Evolutionary conservation across 2,888 invertebrate species (phyloP).

Genomic region (Stenchaetothrips biformis): DNA sequence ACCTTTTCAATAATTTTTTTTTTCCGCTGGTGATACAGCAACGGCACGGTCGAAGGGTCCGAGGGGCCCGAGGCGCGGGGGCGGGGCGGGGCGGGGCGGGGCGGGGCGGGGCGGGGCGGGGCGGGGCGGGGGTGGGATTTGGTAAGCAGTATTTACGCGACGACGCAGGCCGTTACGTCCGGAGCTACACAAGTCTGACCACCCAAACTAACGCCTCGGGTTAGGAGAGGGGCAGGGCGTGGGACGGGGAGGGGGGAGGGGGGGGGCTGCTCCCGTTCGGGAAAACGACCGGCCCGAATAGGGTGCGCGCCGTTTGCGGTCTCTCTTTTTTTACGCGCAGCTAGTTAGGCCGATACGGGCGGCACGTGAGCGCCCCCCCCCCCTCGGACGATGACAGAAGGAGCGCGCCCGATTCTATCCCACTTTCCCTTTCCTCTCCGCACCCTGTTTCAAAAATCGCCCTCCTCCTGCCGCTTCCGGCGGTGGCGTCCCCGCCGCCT

Average conservation of each 20-base stretch:
- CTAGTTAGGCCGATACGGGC: not conserved
- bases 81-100: not conserved
- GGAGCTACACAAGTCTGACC: not conserved
- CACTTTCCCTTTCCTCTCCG: not conserved
- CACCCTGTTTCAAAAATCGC: not conserved
- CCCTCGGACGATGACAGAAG: not conserved
- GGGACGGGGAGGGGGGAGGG: too few species aligned
- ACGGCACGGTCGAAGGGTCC: not conserved
- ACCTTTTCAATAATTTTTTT: not conserved
- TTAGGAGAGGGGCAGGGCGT: too few species aligned
- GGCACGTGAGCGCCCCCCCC: not conserved
- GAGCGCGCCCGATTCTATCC: not conserved
- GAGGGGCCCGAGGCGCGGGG: not conserved
- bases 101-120: not conserved
- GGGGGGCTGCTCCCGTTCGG: not conserved
- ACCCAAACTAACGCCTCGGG: not conserved
- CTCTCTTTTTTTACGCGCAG: not conserved
- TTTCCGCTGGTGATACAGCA: not conserved
- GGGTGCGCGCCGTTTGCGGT: not conserved
- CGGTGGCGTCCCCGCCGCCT: conserved; percentile 28
- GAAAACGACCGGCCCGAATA: not conserved
- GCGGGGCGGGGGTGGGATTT: not conserved
- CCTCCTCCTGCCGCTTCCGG: conserved; percentile 26
- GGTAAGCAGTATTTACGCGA: not conserved
- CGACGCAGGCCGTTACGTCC: not conserved